phyloP scores from a whole-genome alignment of 1,140 invertebrate species.

The Drosophila jambulina region DNA sequence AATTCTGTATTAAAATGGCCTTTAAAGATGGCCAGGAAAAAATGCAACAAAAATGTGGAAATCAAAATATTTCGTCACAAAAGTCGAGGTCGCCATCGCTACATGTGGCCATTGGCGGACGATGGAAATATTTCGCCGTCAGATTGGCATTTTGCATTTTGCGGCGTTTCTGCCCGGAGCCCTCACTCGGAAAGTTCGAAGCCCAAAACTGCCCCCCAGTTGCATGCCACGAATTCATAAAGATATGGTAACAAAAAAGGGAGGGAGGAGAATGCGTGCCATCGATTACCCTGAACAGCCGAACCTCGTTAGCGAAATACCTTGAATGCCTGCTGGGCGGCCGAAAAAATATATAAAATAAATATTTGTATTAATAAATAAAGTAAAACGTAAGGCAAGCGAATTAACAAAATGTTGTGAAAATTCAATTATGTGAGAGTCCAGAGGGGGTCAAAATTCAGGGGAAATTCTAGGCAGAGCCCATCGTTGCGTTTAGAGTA shows the following conservation, averaged over 20 bases:
- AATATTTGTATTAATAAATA: background rate
- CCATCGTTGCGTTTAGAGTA: background rate
- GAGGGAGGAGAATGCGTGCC: background rate
- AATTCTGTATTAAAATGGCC: background rate
- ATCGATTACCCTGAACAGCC: constrained; percentile 8
- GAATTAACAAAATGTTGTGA: background rate
- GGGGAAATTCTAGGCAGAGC: no score
- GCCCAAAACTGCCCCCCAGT: constrained; percentile 6
- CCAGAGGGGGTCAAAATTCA: background rate
- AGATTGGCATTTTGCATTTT: constrained; percentile 49
- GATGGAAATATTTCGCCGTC: constrained; percentile 42
- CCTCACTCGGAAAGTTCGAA: background rate
- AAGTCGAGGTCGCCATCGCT: constrained; percentile 15
- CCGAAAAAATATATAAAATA: background rate
- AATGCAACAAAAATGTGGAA: constrained; percentile 32
- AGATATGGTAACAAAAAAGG: background rate
- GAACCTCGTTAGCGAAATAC: constrained; percentile 4
- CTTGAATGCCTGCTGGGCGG: background rate
- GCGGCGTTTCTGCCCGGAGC: constrained; percentile 16
- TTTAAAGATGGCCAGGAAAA: background rate
- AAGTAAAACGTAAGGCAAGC: no score
- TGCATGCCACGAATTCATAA: constrained; percentile 29
- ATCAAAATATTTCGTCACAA: constrained; percentile 56
- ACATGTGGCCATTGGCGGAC: constrained; percentile 7
- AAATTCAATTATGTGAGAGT: background rate